These are phyloP conservation scores for Planococcus citri DNA, from an alignment of 1,140 invertebrate species.

Conservation along the genomic window DNA sequence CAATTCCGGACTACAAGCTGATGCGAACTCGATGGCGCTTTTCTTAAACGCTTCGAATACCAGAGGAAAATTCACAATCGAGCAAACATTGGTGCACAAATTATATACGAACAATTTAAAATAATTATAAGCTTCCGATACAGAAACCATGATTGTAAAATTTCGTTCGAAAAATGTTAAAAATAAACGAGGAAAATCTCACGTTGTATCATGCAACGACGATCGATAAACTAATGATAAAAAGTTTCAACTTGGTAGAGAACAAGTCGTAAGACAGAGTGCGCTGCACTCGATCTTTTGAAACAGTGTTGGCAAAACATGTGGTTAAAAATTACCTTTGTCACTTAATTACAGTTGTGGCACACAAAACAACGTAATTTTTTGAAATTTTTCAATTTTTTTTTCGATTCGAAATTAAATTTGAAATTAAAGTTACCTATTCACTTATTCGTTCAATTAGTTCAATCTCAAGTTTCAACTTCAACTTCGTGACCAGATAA, in stretches of 20 bases:
- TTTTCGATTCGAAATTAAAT: no score
- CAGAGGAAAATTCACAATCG: not conserved
- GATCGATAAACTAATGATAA: not conserved
- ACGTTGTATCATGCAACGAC: not conserved
- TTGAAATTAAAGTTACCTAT: no score
- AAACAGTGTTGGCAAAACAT: not conserved
- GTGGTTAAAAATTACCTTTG: no score
- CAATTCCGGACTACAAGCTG: conserved; percentile 11
- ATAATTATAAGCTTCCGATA: conserved; percentile 1
- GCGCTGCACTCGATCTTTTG: not conserved
- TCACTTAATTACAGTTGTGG: no score
- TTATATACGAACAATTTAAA: not conserved
- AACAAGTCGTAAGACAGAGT: not conserved
- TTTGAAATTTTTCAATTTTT: no score
- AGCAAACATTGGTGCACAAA: not conserved
- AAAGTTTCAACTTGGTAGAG: not conserved
- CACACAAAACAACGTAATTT: no score
- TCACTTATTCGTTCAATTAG: no score
- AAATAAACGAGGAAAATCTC: not conserved
- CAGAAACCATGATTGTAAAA: not conserved
- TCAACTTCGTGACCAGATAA: no score
- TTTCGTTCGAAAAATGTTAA: not conserved
- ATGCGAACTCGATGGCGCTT: conserved; percentile 8
- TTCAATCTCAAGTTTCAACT: no score
- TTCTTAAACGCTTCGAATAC: conserved; percentile 5